Conservation (phyloP, 2,113 vertebrate genomes). For the Physeter macrocephalus region DNA sequence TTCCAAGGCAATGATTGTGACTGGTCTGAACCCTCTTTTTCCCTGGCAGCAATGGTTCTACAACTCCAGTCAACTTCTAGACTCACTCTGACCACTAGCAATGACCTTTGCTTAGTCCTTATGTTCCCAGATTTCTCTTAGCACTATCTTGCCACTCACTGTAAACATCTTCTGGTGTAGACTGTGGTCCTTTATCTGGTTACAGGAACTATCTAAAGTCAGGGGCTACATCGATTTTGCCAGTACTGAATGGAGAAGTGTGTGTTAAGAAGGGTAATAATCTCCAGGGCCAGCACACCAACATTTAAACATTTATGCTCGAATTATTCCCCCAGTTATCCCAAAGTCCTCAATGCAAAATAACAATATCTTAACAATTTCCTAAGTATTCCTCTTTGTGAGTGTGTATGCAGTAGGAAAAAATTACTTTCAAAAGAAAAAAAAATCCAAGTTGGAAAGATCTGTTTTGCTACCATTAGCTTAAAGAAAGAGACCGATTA, state of each 20-base stretch:
- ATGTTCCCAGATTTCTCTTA: background rate
- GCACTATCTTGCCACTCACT: background rate
- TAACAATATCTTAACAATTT: background rate
- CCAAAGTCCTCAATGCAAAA: background rate
- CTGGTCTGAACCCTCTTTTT: too few relatives aligned
- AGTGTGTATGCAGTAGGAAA: background rate
- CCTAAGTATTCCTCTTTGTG: background rate
- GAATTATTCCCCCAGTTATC: background rate
- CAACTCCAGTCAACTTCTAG: background rate
- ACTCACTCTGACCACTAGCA: background rate
- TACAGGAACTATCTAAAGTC: background rate
- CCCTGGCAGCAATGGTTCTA: background rate
- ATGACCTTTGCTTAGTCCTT: background rate
- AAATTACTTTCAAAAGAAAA: conserved; percentile 23
- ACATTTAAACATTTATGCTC: background rate
- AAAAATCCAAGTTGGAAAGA: background rate
- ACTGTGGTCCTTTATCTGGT: background rate
- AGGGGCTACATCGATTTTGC: background rate
- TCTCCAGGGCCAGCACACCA: background rate
- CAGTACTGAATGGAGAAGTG: background rate
- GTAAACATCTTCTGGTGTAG: background rate
- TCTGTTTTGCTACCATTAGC: conserved; percentile 37
- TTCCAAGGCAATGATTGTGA: background rate
- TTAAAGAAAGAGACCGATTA: background rate
- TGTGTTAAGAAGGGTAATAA: background rate